Evolutionary conservation across 1,140 invertebrate species (phyloP), one percentile per base, ranked within the genome.

Genomic region (Lepidotrigona ventralis): DNA sequence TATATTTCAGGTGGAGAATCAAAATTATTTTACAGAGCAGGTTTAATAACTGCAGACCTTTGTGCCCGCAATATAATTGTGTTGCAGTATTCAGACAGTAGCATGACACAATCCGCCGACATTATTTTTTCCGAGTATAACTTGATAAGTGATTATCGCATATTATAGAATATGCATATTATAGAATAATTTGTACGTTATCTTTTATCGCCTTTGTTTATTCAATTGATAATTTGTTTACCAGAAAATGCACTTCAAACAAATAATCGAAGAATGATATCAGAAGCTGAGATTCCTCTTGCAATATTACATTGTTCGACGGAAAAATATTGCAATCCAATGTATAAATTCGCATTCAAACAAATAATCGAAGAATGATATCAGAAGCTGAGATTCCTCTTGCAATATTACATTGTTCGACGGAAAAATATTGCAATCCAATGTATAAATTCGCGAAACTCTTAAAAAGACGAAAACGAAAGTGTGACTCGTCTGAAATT

Each of bases 301-400:
- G 96, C 96, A 29, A 95, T 96, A 81, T 89, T 97, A 21, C 95
- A 95, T 85, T 95, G 95, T 90, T 96, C 95, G 2, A 94, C 92
- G 54, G 93, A 95, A 68, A 95, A 95, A 86, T 95, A 96, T 86
- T 97, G 96, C 88, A 97, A 97, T 93, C 96, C 96, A 17, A 85
- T 90, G 29, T 95, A 95, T 81, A 94, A 93, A 84, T 93, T 95
- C 9, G 19, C 11, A n/a, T 86, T n/a, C 56, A 58, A 19, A 17
- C 23, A 33, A 12, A 21, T 12, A 33, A 71, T 89, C 95, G 95
- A 83, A 94, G 96, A 77, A 88, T 95, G 63, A 94, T 97, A 81
- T 94, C 95, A 72, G 96, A 97, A 92, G 94, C 95, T 15, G 96
- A 97, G 90, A 95, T 97, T 81, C 96, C 96, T 17, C 93, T 96